Evolutionary conservation across 2,888 invertebrate species (phyloP).

Genomic region (Diploptera punctata): DNA sequence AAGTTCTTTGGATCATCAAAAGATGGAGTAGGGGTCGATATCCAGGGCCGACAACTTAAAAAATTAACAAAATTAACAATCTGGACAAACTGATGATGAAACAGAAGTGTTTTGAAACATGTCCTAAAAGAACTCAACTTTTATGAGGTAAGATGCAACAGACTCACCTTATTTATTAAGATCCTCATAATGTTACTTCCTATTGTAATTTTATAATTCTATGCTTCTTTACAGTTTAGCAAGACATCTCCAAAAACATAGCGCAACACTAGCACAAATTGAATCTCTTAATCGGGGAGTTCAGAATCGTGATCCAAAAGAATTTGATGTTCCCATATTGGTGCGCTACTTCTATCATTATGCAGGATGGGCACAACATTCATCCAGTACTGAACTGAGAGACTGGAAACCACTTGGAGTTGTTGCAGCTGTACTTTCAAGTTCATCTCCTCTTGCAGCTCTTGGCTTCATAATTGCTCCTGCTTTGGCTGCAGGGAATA

Average conservation of each 20-base stretch:
- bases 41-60: too few species aligned
- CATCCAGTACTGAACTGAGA: slow-evolving; percentile 52
- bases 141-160: too few species aligned
- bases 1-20: too few species aligned
- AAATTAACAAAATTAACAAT: too few species aligned
- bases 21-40: too few species aligned
- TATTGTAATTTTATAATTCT: too few species aligned
- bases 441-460: slow-evolving; percentile 57
- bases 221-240: slow-evolving; percentile 54
- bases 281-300: slow-evolving; percentile 57
- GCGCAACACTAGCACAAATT: slow-evolving; percentile 56
- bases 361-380: slow-evolving; percentile 57
- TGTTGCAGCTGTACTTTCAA: slow-evolving; percentile 55
- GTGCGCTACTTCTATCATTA: slow-evolving; percentile 60
- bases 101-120: too few species aligned
- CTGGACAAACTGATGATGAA: too few species aligned
- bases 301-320: slow-evolving; percentile 55
- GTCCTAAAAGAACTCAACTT: too few species aligned
- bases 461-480: slow-evolving; percentile 58
- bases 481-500: slow-evolving; percentile 59
- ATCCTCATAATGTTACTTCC: too few species aligned
- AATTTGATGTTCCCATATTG: slow-evolving; percentile 54
- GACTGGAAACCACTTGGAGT: slow-evolving; percentile 56
- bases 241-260: slow-evolving; percentile 58
- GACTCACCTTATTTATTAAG: too few species aligned